These are phyloP conservation scores for Myathropa florea DNA, from an alignment of 2,888 invertebrate genomes.

Conservation along the genomic window DNA sequence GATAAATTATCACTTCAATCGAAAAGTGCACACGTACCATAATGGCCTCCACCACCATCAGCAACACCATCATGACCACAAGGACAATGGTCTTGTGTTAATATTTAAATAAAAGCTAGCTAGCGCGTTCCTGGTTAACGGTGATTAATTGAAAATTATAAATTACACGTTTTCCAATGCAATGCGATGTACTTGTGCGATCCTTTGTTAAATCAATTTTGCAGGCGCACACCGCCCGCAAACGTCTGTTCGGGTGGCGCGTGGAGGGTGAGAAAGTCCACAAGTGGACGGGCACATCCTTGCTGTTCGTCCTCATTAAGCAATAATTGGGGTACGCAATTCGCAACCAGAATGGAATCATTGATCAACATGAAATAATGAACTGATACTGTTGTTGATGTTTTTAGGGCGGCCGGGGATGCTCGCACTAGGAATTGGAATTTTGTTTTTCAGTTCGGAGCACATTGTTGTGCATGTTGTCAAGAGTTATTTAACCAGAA, in stretches of 20 bases:
- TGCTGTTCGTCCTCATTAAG: constrained; percentile 53
- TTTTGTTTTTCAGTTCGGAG: constrained; percentile 60
- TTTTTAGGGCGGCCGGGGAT: constrained; percentile 50
- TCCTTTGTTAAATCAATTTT: constrained; percentile 58
- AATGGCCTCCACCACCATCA: neutral
- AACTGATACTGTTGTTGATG: constrained; percentile 70
- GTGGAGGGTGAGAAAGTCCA: neutral
- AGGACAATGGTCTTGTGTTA: constrained; percentile 47
- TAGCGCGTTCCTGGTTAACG: constrained; percentile 46
- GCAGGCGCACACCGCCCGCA: constrained; percentile 20
- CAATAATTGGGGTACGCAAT: constrained; percentile 60
- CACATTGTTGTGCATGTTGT: constrained; percentile 69
- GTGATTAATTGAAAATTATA: constrained; percentile 68
- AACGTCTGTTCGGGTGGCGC: neutral
- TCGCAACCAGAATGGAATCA: constrained; percentile 58
- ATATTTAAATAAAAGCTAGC: constrained; percentile 67
- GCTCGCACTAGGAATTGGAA: constrained; percentile 60
- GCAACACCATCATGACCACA: constrained; percentile 4
- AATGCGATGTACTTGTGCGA: constrained; percentile 10
- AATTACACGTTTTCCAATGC: constrained; percentile 63
- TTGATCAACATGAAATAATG: constrained; percentile 70
- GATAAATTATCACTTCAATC: constrained; percentile 52
- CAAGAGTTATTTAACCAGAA: constrained; percentile 69
- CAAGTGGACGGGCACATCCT: neutral
- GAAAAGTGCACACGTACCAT: constrained; percentile 16